phyloP scores from a whole-genome alignment of 2,888 invertebrate species.

The Empis stercorea region DNA sequence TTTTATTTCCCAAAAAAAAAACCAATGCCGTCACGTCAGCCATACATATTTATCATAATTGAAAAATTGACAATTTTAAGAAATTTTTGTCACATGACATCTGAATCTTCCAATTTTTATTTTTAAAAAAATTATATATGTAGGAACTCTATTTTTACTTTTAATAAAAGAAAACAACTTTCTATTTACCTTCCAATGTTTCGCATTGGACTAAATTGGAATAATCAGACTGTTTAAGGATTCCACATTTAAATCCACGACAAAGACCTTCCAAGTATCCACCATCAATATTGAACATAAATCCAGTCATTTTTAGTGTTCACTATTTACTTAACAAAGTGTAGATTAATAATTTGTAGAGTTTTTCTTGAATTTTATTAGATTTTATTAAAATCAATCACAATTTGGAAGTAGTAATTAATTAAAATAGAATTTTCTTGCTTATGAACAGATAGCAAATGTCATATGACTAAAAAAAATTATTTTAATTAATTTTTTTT shows the following conservation, averaged over 20 bases:
- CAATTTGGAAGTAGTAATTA: too few relatives aligned
- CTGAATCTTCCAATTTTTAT: background rate
- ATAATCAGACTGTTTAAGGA: constrained; percentile 92
- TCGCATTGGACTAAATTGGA: constrained; percentile 98
- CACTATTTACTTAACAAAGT: too few relatives aligned
- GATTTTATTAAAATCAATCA: too few relatives aligned
- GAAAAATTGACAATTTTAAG: background rate
- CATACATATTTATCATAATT: too few relatives aligned
- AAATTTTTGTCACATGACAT: constrained; percentile 13
- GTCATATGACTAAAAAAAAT: too few relatives aligned
- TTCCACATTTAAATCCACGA: constrained; percentile 97
- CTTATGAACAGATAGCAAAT: too few relatives aligned
- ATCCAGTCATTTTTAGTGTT: constrained; percentile 59
- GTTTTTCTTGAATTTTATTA: too few relatives aligned
- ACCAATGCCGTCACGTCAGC: too few relatives aligned
- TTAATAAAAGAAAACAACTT: background rate
- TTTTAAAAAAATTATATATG: background rate
- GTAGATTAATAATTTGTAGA: too few relatives aligned
- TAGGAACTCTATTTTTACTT: background rate
- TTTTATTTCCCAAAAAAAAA: too few relatives aligned
- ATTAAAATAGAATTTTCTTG: too few relatives aligned
- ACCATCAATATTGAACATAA: constrained; percentile 91
- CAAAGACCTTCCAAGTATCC: constrained; percentile 98
- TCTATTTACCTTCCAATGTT: constrained; percentile 81
- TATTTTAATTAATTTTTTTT: too few relatives aligned